Evolutionary conservation across 2,888 invertebrate genomes (phyloP), one percentile per base, ranked within the genome.

Genomic region (Pterostichus niger): DNA sequence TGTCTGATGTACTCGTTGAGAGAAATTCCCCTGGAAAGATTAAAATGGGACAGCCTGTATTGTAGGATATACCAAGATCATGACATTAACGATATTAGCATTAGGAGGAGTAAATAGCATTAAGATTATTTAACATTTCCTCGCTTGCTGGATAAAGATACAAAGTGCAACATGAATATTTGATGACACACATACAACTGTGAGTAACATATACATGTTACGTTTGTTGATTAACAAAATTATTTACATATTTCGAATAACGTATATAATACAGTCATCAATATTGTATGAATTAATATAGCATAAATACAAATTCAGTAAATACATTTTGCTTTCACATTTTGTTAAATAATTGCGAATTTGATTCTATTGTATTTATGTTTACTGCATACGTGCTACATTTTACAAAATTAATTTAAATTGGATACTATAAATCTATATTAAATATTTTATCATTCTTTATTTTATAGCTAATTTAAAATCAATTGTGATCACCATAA

Each of bases 281-380:
- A 71, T 71, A 71, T 71, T 71, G 10, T 71, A 71, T 71, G 68
- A 44, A 71, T 44, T 71, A 71, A 71, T 71, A 71, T 44, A 71
- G 10, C 68, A 71, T 71, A 71, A 71, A 71, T 71, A 44, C 68
- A 71, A 71, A 44, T 71, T 71, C 44, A 15, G 68, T 71, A 71
- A 71, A 71, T 71, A 71, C 68, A n/a, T 71, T 71, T 71, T 15
- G 44, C 44, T 71, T 44, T 71, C 40, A 5, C 5, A 40, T 40
- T 40, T 40, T 71, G 44, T 0, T 15, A 11, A 46, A 44, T 71
- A 71, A 71, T 71, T 71, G 44, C 40, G 68, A 40, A 13, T 44
- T 40, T 33, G 68, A 71, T 71, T 56, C 24, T 40, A 71, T 71
- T 71, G 68, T 17, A 17, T 17, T 56, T 56, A 17, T 10, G 17